Percentiles rank a stretch among this genome's conserved stretches.
Evolutionary conservation across 2,888 invertebrate genomes (phyloP).

Genomic region (Nyleta sp.): DNA sequence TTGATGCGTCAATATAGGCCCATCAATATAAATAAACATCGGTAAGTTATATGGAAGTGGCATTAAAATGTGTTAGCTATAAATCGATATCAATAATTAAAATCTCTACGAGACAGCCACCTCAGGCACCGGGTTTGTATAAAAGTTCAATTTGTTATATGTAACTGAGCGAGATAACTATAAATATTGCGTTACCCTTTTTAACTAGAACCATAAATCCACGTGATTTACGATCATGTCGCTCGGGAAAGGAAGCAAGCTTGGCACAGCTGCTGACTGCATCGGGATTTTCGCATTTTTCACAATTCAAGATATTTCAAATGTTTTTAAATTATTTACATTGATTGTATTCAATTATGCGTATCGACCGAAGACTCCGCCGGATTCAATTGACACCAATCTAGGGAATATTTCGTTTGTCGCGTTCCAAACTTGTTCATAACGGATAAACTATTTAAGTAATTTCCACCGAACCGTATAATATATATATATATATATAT

Average conservation of each 20-base stretch:
- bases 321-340: constrained; percentile 38
- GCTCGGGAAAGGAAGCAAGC: constrained; percentile 67
- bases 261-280: constrained; percentile 66
- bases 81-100: constrained; percentile 82
- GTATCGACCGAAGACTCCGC: constrained; percentile 1
- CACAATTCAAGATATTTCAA: constrained; percentile 54
- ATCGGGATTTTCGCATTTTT: constrained; percentile 71
- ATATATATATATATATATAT: no score
- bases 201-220: constrained; percentile 80
- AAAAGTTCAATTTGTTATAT: constrained; percentile 81
- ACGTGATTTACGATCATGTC: constrained; percentile 76
- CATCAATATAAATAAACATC: constrained; percentile 80
- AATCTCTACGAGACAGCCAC: constrained; percentile 74
- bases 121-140: constrained; percentile 74
- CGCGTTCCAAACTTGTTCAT: no score
- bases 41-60: constrained; percentile 71
- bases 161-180: constrained; percentile 80
- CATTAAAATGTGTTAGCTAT: constrained; percentile 81
- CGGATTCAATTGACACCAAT: neutral
- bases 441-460: no score
- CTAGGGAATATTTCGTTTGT: no score
- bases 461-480: no score
- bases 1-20: constrained; percentile 79
- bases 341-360: constrained; percentile 21
- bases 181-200: constrained; percentile 81